Evolutionary conservation across 2,888 invertebrate genomes (phyloP).

Genomic region (Cantharis flavilabris): DNA sequence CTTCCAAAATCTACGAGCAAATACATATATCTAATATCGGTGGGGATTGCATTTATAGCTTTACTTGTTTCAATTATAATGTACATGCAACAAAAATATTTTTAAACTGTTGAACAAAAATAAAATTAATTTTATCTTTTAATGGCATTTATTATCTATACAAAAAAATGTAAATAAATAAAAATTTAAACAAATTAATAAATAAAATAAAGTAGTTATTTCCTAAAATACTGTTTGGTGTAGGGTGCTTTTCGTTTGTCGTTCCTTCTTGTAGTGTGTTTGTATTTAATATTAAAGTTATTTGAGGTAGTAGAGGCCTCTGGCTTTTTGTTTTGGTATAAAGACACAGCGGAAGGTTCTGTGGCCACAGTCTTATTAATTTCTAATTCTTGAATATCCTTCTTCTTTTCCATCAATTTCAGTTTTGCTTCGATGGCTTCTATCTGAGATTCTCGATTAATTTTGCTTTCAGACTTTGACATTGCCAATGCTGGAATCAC

Average conservation of each 20-base stretch:
- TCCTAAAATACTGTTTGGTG: slow-evolving; percentile 15
- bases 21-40: slow-evolving; percentile 64
- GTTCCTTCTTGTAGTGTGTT: slow-evolving; percentile 31
- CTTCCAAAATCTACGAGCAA: slow-evolving; percentile 62
- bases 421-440: slow-evolving; percentile 88
- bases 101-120: background rate
- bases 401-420: slow-evolving; percentile 72
- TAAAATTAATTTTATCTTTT: background rate
- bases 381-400: slow-evolving; percentile 72
- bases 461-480: slow-evolving; percentile 62
- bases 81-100: slow-evolving; percentile 53
- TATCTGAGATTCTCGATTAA: slow-evolving; percentile 80
- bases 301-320: slow-evolving; percentile 46
- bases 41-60: slow-evolving; percentile 67
- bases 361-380: slow-evolving; percentile 71
- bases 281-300: slow-evolving; percentile 29
- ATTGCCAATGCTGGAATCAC: slow-evolving; percentile 79
- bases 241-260: slow-evolving; percentile 42
- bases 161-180: background rate
- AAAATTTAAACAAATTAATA: background rate
- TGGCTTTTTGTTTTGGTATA: slow-evolving; percentile 66
- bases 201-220: slow-evolving; percentile 5
- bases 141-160: background rate
- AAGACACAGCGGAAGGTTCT: slow-evolving; percentile 70
- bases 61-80: slow-evolving; percentile 66